Evolutionary conservation across 1,140 invertebrate species (phyloP), one percentile per base, ranked within the genome.

Genomic region (Sitophilus oryzae): DNA sequence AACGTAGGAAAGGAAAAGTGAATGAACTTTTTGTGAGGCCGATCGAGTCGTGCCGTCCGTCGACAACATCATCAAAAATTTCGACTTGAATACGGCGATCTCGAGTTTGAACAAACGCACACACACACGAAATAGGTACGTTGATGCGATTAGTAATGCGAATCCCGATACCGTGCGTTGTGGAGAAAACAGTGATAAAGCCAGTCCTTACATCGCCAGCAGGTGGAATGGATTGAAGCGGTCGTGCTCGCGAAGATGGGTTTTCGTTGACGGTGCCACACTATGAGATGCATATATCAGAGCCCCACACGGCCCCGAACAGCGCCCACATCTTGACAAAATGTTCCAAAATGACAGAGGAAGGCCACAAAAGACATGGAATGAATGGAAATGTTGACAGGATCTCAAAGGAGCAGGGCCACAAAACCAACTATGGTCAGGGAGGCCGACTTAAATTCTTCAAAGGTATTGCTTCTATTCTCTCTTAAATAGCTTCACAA

Each of bases 301-400:
- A 69, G 46, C 45, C 45, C 41, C 60, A 63, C 46, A 42, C 44
- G 36, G 46, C 56, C 47, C 49, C 59, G 52, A 65, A 60, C 48
- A 64, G 5, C 25, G 11, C 11, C 25, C n/a, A 55, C 59, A 70
- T 66, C 63, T 66, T 67, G 68, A 79, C 78, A 80, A 79, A 77
- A 80, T 80, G 78, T 79, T 73, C 77, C 74, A 80, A 78, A 78
- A 80, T 80, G 78, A 78, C 76, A 78, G 77, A 79, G 74, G 77
- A 79, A 75, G 75, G 76, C 73, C 76, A 78, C 75, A 78, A 73
- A 77, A 77, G 75, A 78, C 73, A 77, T 76, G 77, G 77, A 72
- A 76, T 78, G 69, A 80, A 80, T 77, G 78, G 77, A 69, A 78
- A 75, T 74, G 76, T 74, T 73, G 76, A 77, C 71, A 74, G 73